Evolutionary conservation across 2,797 vertebrate species (phyloP), one percentile per base, ranked within the genome.

Genomic region (Aplochiton taeniatus): DNA sequence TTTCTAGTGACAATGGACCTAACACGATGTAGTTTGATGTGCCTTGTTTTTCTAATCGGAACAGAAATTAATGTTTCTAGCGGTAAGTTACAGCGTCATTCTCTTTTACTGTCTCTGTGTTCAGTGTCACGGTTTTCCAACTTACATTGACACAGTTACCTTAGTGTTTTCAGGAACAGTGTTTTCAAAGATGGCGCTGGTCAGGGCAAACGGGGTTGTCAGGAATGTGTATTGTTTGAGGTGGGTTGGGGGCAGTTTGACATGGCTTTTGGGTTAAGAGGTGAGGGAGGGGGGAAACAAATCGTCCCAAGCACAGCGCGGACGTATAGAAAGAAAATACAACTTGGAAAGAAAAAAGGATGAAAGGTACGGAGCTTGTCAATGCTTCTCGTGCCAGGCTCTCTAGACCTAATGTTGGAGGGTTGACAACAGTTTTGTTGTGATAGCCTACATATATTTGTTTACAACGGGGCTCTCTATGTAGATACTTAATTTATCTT

Each of bases 171-270:
- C 54, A 60, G 18, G 45, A 78, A 62, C 61, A 68, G 63, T 70
- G 67, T 71, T 67, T 80, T 73, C 76, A 81, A 80, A 83, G 61
- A 83, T 83, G 81, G 81, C 81, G 78, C 76, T 76, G 75, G 73
- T 74, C 71, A 80, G 65, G 45, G 61, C 31, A 68, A 78, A 65
- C 61, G 66, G 65, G 61, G 73, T 60, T 68, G 68, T 61, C 62
- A 62, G 58, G 69, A 73, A 66, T 73, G 69, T 74, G 62, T 72
- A 70, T 69, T 72, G 60, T 71, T 70, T 45, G 56, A 58, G 46
- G 31, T 31, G 31, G 31, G 31, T 31, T 31, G 31, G 31, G 31
- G 31, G 31, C 31, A 31, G 58, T 10, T 47, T 46, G 46, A 51
- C 55, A 18, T 20, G 45, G 18, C 17, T 16, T 18, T 59, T 41